Evolutionary conservation across 2,888 invertebrate genomes (phyloP).

Genomic region (Ferdinandea cuprea): DNA sequence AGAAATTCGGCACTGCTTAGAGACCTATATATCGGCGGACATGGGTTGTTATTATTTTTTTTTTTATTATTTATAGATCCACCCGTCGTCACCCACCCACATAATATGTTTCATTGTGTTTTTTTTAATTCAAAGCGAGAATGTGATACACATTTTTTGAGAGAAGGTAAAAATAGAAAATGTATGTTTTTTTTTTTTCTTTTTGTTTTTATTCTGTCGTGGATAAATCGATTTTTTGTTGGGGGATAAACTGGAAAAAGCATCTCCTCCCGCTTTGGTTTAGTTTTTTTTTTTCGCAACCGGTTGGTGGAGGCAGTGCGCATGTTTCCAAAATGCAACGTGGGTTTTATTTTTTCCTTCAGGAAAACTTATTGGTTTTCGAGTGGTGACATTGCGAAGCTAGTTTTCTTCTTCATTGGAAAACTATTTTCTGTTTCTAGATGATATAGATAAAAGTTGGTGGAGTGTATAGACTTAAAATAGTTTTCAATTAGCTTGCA

Average conservation of each 20-base stretch:
- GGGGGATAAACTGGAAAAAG: slow-evolving; percentile 49
- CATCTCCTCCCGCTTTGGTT: slow-evolving; percentile 44
- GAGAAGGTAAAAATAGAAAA: slow-evolving; percentile 62
- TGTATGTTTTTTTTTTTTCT: slow-evolving; percentile 23
- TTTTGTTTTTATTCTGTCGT: slow-evolving; percentile 42
- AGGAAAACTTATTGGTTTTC: slow-evolving; percentile 60
- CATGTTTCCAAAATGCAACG: slow-evolving; percentile 67
- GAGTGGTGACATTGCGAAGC: slow-evolving; percentile 59
- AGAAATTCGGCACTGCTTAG: slow-evolving; percentile 18
- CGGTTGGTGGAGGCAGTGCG: slow-evolving; percentile 43
- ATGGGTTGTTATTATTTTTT: slow-evolving; percentile 45
- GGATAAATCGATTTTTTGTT: slow-evolving; percentile 68
- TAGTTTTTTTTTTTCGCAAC: slow-evolving; percentile 60
- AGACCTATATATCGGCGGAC: slow-evolving; percentile 62
- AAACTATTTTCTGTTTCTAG: slow-evolving; percentile 46
- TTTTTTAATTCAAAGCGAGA: slow-evolving; percentile 43
- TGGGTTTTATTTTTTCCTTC: slow-evolving; percentile 47
- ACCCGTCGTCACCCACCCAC: slow-evolving; percentile 54
- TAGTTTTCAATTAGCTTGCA: background rate
- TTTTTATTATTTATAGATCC: slow-evolving; percentile 59
- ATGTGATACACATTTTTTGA: slow-evolving; percentile 59
- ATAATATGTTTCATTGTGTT: slow-evolving; percentile 28
- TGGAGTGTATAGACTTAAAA: background rate
- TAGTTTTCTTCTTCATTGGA: slow-evolving; percentile 32
- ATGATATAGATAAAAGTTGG: slow-evolving; percentile 29